phyloP scores from a whole-genome alignment of 1,140 invertebrate species.

The Hypsibius dujardini region DNA sequence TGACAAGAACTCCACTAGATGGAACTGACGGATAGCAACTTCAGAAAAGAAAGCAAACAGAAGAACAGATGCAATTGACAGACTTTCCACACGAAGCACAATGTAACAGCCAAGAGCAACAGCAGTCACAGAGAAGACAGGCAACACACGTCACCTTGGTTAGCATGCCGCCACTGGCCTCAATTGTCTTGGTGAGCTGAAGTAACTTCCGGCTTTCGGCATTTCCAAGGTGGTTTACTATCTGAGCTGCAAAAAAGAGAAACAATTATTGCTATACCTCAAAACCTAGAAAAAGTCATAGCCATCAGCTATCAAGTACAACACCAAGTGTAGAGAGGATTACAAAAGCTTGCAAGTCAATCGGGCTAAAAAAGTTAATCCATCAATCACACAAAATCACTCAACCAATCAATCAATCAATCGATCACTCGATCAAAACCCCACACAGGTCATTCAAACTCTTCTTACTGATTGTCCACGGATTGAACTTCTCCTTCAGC shows the following conservation, averaged over 20 bases:
- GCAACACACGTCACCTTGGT: not conserved
- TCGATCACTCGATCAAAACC: not conserved
- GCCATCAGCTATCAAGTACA: not conserved
- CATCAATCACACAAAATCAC: too few relatives aligned
- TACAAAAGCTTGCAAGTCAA: too few relatives aligned
- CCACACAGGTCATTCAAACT: not conserved
- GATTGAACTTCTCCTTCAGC: slow-evolving; percentile 9
- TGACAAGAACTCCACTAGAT: too few relatives aligned
- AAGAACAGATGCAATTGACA: not conserved
- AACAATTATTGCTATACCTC: not conserved
- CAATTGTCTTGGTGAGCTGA: slow-evolving; percentile 4
- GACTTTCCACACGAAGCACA: not conserved
- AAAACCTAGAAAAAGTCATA: not conserved
- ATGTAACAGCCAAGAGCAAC: not conserved
- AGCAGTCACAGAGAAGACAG: not conserved
- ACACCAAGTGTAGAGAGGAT: not conserved
- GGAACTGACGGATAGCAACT: too few relatives aligned
- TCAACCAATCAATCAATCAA: too few relatives aligned
- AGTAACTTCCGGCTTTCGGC: not conserved
- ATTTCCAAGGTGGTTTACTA: not conserved
- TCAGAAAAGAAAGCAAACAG: not conserved
- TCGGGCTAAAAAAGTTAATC: too few relatives aligned
- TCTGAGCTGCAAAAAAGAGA: slow-evolving; percentile 6
- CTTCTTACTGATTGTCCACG: not conserved
- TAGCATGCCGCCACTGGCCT: slow-evolving; percentile 1